Base-by-base conservation (phyloP, 64 coral and sea anemone species). In the Pachyseris speciosa region DNA sequence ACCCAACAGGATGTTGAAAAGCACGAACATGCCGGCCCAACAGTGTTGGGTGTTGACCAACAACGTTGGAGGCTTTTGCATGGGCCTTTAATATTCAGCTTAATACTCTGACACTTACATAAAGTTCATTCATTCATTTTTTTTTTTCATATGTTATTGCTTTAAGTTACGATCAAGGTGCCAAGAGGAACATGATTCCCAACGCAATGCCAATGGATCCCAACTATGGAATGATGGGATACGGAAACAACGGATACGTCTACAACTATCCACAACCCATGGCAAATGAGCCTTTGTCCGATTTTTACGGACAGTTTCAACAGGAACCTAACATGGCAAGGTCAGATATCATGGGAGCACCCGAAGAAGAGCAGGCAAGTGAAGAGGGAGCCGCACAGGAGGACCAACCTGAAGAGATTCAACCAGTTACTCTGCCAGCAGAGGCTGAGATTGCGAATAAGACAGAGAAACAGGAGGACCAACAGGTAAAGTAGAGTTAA, bases 171-270 rank as follows among this genome's bases (percentile, higher is more conserved):
- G 77, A 81, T 15, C 29, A 81, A 41, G 55, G 77, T 11, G 2
- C 77, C 5, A 81, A 61, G 51, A 59, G 77, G 34, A 81, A 81
- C 33, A 81, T 81, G 77, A 61, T 81, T 61, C 77, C 77, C 2
- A 81, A 26, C 34, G 9, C 49, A 7, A 81, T 61, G 51, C 77
- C 53, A n/a, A 81, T 81, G 77, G 77, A 31, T 61, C 77, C 77
- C 36, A 81, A 81, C 22, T 58, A 61, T 34, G 77, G 77, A 39
- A 63, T 81, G 53, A 19, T 81, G 52, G 77, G 77, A 0, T 60
- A 39, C 7, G 77, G 34, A n/a, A 58, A 61, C 31, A 81, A 81
- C n/a, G 77, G 48, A 24, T 81, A 81, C 10, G 77, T 53, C 0
- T 81, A 81, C 25, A 81, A 81, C 61, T 81, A 60, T 12, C 77